Evolutionary conservation across 2,113 vertebrate genomes (phyloP).

Genomic region (Suricata suricatta): DNA sequence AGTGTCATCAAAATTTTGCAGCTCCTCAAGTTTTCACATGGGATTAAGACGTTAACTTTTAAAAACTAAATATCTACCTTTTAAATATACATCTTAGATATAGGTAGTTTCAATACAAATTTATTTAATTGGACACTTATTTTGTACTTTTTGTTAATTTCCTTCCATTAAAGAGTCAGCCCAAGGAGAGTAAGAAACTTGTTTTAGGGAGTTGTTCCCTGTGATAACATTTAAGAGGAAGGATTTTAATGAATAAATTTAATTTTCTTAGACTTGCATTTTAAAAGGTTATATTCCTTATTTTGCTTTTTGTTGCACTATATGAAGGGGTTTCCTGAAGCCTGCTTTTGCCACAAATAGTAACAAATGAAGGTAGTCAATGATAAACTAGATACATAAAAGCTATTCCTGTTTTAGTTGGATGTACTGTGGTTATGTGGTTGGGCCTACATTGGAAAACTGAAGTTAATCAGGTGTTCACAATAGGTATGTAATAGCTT

Average conservation of each 20-base stretch:
- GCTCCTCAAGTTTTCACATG: neutral
- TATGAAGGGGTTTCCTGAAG: neutral
- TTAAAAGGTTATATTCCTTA: constrained; percentile 1
- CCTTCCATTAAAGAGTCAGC: neutral
- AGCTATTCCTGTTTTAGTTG: neutral
- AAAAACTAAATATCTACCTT: neutral
- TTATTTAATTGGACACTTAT: neutral
- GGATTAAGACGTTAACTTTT: constrained; percentile 17
- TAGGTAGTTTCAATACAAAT: neutral
- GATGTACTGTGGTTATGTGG: neutral
- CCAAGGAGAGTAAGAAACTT: neutral
- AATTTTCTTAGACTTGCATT: neutral
- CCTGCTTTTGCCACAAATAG: neutral
- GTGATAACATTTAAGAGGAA: neutral
- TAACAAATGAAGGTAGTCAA: neutral
- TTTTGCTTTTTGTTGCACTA: constrained; percentile 1
- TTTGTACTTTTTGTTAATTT: constrained; percentile 19
- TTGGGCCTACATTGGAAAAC: neutral
- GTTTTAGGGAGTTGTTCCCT: neutral
- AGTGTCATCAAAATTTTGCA: constrained; percentile 29
- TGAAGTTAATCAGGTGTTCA: neutral
- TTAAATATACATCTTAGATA: neutral
- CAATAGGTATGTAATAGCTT: neutral
- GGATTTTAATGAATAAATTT: neutral
- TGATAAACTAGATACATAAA: neutral